Evolutionary conservation across 2,113 vertebrate species (phyloP).

Genomic region (Clarias macrocephalus): DNA sequence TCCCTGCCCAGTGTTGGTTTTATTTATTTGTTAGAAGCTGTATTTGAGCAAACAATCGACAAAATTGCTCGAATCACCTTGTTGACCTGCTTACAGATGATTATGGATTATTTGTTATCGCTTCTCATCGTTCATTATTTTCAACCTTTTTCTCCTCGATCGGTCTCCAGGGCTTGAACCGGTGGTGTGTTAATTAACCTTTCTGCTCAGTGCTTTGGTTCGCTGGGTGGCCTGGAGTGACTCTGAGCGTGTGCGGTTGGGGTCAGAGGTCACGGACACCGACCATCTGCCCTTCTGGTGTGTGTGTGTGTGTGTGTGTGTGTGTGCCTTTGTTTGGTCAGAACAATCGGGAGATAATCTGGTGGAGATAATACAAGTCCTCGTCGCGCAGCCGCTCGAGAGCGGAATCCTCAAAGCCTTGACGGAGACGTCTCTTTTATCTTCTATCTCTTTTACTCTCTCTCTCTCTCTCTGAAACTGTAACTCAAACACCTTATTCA

Average conservation of each 20-base stretch:
- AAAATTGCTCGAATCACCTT: not conserved
- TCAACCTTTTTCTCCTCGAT: not conserved
- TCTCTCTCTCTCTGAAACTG: not conserved
- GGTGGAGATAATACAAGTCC: constrained; percentile 82
- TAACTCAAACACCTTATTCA: constrained; percentile 39
- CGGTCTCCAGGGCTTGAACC: not conserved
- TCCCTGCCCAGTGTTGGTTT: not conserved
- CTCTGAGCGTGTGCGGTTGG: constrained; percentile 60
- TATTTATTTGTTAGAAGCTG: not conserved
- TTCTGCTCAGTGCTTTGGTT: constrained; percentile 32
- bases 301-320: constrained; percentile 66
- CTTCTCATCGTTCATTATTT: not conserved
- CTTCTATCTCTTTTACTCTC: not conserved
- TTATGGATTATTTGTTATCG: not conserved
- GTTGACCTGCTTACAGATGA: not conserved
- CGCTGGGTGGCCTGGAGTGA: constrained; percentile 64
- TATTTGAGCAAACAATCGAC: not conserved
- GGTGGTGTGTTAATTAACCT: not conserved
- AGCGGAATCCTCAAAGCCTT: constrained; percentile 59
- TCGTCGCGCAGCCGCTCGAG: constrained; percentile 56
- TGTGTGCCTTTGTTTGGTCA: constrained; percentile 85
- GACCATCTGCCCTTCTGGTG: constrained; percentile 86
- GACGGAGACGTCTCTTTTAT: constrained; percentile 66
- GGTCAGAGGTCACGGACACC: constrained; percentile 82
- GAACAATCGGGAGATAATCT: constrained; percentile 91